A percentile compares a stretch with the other conserved stretches of the same genome.
Conservation (phyloP, 2,888 invertebrate species). For the Drosophila histrio region DNA sequence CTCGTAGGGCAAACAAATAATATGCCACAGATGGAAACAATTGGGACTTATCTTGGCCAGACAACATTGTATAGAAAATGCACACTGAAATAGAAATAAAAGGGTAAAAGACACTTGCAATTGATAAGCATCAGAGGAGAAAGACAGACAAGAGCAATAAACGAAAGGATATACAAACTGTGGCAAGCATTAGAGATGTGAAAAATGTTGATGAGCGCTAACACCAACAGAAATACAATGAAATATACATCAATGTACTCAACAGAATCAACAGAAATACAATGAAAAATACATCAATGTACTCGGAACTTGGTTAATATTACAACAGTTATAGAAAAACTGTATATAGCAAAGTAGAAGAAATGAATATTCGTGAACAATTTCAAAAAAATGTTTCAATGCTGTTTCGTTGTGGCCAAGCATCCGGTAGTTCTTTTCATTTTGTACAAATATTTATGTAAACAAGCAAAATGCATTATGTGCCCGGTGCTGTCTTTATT, state of each 20-base stretch:
- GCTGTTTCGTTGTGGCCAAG: constrained; percentile 12
- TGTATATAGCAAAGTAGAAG: neutral
- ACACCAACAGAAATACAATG: neutral
- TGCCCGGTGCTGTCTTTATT: constrained; percentile 60
- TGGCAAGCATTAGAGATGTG: constrained; percentile 18
- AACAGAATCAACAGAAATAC: too few relatives aligned
- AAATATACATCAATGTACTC: too few relatives aligned
- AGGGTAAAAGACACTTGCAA: constrained; percentile 36
- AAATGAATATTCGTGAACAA: neutral
- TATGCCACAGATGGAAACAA: constrained; percentile 26
- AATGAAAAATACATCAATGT: neutral
- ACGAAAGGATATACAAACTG: constrained; percentile 18
- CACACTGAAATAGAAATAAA: constrained; percentile 16
- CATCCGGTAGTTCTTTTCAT: constrained; percentile 6
- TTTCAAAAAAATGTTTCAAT: neutral
- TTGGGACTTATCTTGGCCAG: constrained; percentile 26
- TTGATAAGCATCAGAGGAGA: constrained; percentile 41
- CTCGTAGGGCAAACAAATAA: constrained; percentile 17
- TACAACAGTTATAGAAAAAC: neutral
- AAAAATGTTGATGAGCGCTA: constrained; percentile 7
- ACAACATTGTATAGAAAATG: constrained; percentile 36
- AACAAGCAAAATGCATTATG: constrained; percentile 65
- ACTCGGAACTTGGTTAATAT: constrained; percentile 3
- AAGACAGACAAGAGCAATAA: constrained; percentile 8
- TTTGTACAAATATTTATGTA: constrained; percentile 62